Conservation (phyloP, 2,888 invertebrate species). For the Morpho helenor region DNA sequence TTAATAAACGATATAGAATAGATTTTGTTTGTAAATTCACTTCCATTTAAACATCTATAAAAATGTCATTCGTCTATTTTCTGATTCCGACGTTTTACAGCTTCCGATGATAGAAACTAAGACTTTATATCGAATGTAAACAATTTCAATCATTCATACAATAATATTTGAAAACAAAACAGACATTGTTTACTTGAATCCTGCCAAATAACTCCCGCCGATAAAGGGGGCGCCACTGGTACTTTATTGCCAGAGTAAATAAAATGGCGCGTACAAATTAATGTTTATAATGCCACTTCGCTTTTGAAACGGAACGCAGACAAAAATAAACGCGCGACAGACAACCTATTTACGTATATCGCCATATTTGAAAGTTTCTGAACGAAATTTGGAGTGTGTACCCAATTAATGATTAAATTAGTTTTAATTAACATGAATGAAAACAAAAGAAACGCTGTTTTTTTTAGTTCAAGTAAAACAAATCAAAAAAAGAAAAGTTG, state of each 20-base stretch:
- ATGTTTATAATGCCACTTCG: slow-evolving; percentile 16
- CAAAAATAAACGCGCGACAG: slow-evolving; percentile 31
- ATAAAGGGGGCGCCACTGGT: slow-evolving; percentile 22
- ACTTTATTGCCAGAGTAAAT: slow-evolving; percentile 20
- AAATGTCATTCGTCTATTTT: too few relatives aligned
- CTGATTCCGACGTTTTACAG: too few relatives aligned
- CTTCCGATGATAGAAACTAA: neutral
- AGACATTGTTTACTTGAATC: slow-evolving; percentile 16
- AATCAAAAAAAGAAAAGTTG: too few relatives aligned
- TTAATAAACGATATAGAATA: too few relatives aligned
- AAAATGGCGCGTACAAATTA: slow-evolving; percentile 9
- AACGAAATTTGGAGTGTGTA: neutral
- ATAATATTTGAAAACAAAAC: slow-evolving; percentile 12
- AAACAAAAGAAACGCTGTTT: too few relatives aligned
- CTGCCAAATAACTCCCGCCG: slow-evolving; percentile 19
- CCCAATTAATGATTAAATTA: too few relatives aligned
- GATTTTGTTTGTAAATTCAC: too few relatives aligned
- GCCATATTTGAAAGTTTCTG: slow-evolving; percentile 5
- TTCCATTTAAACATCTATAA: too few relatives aligned
- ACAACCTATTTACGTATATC: slow-evolving; percentile 22
- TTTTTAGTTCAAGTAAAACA: too few relatives aligned
- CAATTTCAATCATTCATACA: neutral
- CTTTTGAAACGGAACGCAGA: slow-evolving; percentile 23
- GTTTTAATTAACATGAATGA: too few relatives aligned
- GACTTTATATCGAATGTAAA: neutral